Evolutionary conservation across 2,113 vertebrate genomes (phyloP).

Genomic region (Paraplagusia blochii): DNA sequence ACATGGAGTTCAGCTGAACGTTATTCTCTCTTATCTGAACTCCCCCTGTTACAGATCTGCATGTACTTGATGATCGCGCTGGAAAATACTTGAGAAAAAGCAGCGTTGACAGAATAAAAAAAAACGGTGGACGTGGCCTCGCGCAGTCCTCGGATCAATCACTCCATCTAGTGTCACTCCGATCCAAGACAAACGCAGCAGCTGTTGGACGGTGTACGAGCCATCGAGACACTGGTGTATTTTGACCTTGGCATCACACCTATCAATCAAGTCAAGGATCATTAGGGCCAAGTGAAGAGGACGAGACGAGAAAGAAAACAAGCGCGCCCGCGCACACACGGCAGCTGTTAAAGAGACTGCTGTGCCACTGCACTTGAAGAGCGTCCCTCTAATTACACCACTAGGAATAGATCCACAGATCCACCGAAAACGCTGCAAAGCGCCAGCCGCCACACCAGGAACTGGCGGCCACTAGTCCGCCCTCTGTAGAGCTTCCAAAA

Average conservation of each 20-base stretch:
- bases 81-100: constrained; percentile 13
- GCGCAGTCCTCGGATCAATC: constrained; percentile 56
- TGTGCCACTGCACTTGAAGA: constrained; percentile 64
- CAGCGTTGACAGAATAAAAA: constrained; percentile 64
- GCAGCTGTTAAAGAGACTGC: constrained; percentile 69
- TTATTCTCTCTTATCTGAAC: not conserved
- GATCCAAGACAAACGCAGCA: constrained; percentile 29
- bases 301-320: constrained; percentile 70
- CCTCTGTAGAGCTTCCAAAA: constrained; percentile 62
- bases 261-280: constrained; percentile 68
- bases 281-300: constrained; percentile 63
- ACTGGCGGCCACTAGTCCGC: constrained; percentile 45
- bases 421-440: constrained; percentile 49
- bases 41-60: not conserved
- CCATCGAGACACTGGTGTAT: constrained; percentile 54
- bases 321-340: constrained; percentile 67
- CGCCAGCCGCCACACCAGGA: constrained; percentile 65
- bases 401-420: constrained; percentile 70
- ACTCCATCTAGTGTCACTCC: constrained; percentile 59
- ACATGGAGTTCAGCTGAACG: no score
- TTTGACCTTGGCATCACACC: constrained; percentile 64
- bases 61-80: constrained; percentile 51
- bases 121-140: constrained; percentile 67
- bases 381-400: constrained; percentile 71
- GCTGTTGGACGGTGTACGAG: constrained; percentile 37